Conservation (phyloP, 2,888 invertebrate species). For the Drepana falcataria region DNA sequence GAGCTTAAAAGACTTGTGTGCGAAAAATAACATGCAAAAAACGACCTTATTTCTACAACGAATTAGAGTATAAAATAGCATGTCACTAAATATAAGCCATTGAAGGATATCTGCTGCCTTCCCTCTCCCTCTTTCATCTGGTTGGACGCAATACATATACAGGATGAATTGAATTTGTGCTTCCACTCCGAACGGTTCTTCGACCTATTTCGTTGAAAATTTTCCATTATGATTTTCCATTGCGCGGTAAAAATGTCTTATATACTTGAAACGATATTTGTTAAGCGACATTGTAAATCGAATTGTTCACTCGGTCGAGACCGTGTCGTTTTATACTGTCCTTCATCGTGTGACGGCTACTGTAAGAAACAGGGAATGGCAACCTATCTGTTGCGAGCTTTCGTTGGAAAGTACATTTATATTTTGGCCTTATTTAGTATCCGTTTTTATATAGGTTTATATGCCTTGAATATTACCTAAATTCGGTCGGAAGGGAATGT, state of each 20-base stretch:
- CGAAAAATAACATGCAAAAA: constrained; percentile 18
- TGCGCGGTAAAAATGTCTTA: constrained; percentile 7
- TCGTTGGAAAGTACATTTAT: background rate
- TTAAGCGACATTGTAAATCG: constrained; percentile 2
- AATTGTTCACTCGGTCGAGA: constrained; percentile 1
- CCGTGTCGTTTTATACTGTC: constrained; percentile 19
- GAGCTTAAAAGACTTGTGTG: constrained; percentile 34
- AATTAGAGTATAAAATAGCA: constrained; percentile 20
- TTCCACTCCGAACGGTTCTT: constrained; percentile 38
- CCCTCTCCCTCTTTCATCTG: constrained; percentile 63
- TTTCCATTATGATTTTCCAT: constrained; percentile 26
- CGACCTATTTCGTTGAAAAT: constrained; percentile 36
- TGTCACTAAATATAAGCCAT: constrained; percentile 34
- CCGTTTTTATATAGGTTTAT: no score
- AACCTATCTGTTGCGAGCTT: background rate
- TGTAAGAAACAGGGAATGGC: constrained; percentile 17
- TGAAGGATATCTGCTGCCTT: constrained; percentile 59
- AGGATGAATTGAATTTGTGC: constrained; percentile 72
- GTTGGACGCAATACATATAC: constrained; percentile 59
- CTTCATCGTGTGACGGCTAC: constrained; percentile 12
- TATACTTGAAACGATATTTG: constrained; percentile 1
- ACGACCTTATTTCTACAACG: constrained; percentile 3
- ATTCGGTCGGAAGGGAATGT: no score
- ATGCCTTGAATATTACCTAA: no score
- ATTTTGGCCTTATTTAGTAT: background rate